These are phyloP conservation scores for Grapholita molesta DNA, from an alignment of 1,140 invertebrate genomes.

Conservation along the genomic window DNA sequence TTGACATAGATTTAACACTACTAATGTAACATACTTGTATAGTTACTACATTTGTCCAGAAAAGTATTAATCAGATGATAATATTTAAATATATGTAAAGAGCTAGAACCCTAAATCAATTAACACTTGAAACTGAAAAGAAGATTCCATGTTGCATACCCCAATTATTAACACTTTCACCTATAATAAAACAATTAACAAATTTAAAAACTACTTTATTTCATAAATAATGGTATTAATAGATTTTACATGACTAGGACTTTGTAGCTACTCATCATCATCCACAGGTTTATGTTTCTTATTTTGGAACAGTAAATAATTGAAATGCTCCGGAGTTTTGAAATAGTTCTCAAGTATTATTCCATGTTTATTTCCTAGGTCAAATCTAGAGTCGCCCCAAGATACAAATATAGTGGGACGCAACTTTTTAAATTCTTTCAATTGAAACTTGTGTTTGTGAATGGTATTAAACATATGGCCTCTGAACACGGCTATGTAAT, in stretches of 20 bases:
- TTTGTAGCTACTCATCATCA: conserved; percentile 17
- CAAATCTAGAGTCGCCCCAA: conserved; percentile 63
- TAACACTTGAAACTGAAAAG: too few relatives aligned
- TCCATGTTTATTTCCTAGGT: conserved; percentile 58
- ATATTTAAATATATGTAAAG: too few relatives aligned
- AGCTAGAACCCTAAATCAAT: too few relatives aligned
- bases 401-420: conserved; percentile 50
- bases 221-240: neutral
- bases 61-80: too few relatives aligned
- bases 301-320: conserved; percentile 58
- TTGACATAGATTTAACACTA: too few relatives aligned
- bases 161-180: neutral
- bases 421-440: conserved; percentile 62
- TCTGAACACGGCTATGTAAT: conserved; percentile 64
- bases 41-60: too few relatives aligned
- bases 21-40: too few relatives aligned
- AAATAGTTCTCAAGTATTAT: conserved; percentile 63
- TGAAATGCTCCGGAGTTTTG: conserved; percentile 66
- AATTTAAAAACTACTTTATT: neutral
- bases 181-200: neutral
- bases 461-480: conserved; percentile 54
- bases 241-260: neutral
- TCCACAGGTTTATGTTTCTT: conserved; percentile 29
- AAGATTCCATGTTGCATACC: too few relatives aligned
- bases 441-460: conserved; percentile 57